These are phyloP conservation scores for Cetoscarus ocellatus DNA, from an alignment of 2,797 vertebrate species.

Conservation along the genomic window DNA sequence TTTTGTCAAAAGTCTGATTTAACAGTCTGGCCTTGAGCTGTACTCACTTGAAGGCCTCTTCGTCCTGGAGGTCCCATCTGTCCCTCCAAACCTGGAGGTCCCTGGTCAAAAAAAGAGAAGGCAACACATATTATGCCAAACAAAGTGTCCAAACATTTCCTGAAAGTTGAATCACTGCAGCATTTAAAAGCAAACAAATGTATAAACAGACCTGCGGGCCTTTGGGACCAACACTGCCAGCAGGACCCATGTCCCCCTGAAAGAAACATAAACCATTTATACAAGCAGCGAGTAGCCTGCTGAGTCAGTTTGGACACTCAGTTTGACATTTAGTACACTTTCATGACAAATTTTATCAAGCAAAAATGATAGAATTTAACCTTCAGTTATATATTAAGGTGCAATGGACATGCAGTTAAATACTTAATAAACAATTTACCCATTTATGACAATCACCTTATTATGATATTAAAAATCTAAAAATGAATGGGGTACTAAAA, in stretches of 20 bases:
- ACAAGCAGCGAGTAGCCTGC: slow-evolving; percentile 1
- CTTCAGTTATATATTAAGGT: no score
- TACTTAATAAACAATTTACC: no score
- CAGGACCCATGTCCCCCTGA: slow-evolving; percentile 89
- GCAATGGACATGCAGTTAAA: no score
- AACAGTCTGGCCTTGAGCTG: slow-evolving; percentile 8
- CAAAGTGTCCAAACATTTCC: slow-evolving; percentile 29
- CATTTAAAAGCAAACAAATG: background rate
- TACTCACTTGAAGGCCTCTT: slow-evolving; percentile 85
- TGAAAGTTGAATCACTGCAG: slow-evolving; percentile 1
- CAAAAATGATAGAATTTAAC: background rate
- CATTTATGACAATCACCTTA: no score
- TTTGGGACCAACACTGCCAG: slow-evolving; percentile 79
- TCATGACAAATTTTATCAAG: background rate
- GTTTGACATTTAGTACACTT: background rate
- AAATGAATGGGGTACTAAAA: no score
- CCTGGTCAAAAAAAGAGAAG: slow-evolving; percentile 73
- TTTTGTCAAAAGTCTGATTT: background rate
- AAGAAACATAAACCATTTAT: slow-evolving; percentile 23
- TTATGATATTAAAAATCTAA: no score
- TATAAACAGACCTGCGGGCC: slow-evolving; percentile 88
- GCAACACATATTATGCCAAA: slow-evolving; percentile 8
- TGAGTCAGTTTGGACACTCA: background rate
- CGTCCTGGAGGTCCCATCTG: slow-evolving; percentile 83
- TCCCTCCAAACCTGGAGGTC: slow-evolving; percentile 88